A percentile compares a stretch with the other conserved stretches of the same genome.
These are phyloP conservation scores for Bradypodion pumilum DNA, from an alignment of 2,797 vertebrate genomes.

Conservation along the genomic window DNA sequence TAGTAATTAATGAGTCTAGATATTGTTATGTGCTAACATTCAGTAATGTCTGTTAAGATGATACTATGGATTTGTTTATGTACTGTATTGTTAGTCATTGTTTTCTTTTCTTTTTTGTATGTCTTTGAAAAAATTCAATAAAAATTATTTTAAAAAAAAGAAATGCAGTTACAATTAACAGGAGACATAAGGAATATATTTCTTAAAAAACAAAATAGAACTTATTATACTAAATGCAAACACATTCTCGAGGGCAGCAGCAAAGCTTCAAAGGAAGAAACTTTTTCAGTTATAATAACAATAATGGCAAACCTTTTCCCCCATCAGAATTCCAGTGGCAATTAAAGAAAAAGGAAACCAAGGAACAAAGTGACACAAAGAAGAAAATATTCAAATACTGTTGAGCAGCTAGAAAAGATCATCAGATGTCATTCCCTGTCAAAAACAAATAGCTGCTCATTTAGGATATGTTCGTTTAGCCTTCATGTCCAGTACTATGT, in stretches of 20 bases:
- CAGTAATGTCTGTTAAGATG: too few relatives aligned
- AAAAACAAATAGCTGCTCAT: not conserved
- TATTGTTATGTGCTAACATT: too few relatives aligned
- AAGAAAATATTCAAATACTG: not conserved
- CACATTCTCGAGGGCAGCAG: not conserved
- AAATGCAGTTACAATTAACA: too few relatives aligned
- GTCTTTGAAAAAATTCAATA: too few relatives aligned
- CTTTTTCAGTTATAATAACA: not conserved
- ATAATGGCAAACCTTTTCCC: not conserved
- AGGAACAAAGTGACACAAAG: not conserved
- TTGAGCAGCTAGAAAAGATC: not conserved
- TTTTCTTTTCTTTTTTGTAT: too few relatives aligned
- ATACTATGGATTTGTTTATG: too few relatives aligned
- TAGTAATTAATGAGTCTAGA: too few relatives aligned
- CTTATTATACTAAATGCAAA: not conserved
- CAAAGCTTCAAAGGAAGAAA: not conserved
- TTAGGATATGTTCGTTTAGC: not conserved
- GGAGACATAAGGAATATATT: not conserved
- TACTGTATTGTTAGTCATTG: too few relatives aligned
- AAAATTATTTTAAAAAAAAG: too few relatives aligned
- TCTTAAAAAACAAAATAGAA: rapidly evolving
- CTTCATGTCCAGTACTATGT: not conserved
- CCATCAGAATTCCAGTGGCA: not conserved
- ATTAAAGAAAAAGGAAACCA: not conserved
- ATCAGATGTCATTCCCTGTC: not conserved